Base-by-base conservation (phyloP, 2,888 invertebrate genomes). In the Chloroclystis v-ata region DNA sequence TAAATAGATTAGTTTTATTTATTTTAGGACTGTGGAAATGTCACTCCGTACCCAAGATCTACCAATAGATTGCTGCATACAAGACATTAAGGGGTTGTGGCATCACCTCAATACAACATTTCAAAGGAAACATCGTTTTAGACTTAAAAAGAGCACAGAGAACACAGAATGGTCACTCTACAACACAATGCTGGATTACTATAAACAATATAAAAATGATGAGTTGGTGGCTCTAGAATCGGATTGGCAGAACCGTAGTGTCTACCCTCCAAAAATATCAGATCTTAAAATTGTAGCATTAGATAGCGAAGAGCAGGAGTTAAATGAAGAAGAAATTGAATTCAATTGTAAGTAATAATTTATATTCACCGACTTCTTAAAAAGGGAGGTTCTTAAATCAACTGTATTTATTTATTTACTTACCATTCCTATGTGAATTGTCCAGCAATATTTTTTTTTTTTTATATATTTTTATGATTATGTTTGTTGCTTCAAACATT, bases 21-120 rank as follows among this genome's bases (percentile, higher is more conserved):
- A 3, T 35, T 11, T 11, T 35, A 89, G 89, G 50, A 67, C 72
- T 16, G 74, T 88, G 8, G 88, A 88, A 61, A 78, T 61, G 54
- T 70, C 75, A n/a, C 63, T 89, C 65, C 63, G 87, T 43, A 60
- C 63, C 52, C 75, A 78, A 52, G 72, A 78, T 11, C 53, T 88
- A 14, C 87, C 89, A 0, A 57, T 56, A 14, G 79, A 86, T 49
- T 89, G 87, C 57, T 86, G 82, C 54, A 70, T 88, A 32, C 84
- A 82, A 57, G 87, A 87, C 45, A 71, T 89, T 37, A 82, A 85
- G 54, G 78, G 76, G 12, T 61, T 89, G 28, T 88, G 88, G 87
- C 82, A 80, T 37, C 77, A 85, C 47, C 67, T 87, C 24, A 72
- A 72, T 47, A 76, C 67, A 8, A 24, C 1, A n/a, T 73, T 69